Percentiles rank a stretch among this genome's conserved stretches.
Conservation (phyloP, 2,113 vertebrate genomes). For the Carassius auratus region DNA sequence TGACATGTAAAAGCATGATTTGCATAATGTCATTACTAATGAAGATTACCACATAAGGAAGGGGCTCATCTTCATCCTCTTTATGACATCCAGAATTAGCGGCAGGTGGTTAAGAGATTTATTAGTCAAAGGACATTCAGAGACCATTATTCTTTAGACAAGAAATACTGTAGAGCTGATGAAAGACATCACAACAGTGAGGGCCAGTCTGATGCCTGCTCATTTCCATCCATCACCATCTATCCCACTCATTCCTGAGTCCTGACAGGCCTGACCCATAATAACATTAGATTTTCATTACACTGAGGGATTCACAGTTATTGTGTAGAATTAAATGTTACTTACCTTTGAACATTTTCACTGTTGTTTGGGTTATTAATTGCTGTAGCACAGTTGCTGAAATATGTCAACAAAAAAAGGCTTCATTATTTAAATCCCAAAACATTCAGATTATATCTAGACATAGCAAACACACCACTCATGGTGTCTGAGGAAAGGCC, state of each 20-base stretch:
- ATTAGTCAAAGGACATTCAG: conserved; percentile 6
- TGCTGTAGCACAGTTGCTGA: neutral
- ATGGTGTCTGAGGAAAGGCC: neutral
- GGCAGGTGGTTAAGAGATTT: neutral
- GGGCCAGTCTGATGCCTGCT: conserved; percentile 6
- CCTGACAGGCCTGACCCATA: neutral
- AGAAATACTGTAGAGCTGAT: neutral
- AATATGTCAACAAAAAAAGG: neutral
- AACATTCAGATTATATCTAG: neutral
- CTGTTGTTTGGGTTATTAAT: neutral
- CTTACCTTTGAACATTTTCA: neutral
- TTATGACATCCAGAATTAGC: neutral
- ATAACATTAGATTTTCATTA: neutral
- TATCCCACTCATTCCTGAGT: neutral
- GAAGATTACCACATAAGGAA: neutral
- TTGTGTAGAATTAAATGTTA: neutral
- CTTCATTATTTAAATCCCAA: neutral
- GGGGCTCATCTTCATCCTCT: neutral
- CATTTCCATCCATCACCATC: neutral
- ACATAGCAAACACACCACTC: neutral
- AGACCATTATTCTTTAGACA: neutral
- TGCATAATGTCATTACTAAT: neutral
- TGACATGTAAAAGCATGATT: neutral
- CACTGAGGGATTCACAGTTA: neutral
- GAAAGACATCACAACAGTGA: conserved; percentile 2